Conservation (phyloP, 2,797 vertebrate species). For the Schizopygopsis malacanthus region DNA sequence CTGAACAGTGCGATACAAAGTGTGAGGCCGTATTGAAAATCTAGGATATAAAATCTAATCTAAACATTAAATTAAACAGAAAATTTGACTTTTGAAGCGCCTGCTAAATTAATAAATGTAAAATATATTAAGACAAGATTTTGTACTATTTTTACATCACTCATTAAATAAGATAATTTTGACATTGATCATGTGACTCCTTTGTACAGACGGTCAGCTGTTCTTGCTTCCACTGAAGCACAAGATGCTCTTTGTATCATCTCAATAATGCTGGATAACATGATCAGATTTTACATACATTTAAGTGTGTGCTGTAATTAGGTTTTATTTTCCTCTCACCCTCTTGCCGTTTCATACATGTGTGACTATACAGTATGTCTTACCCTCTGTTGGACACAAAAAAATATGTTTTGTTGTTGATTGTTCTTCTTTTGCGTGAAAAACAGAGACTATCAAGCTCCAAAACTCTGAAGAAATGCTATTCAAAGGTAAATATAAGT, state of each 20-base stretch:
- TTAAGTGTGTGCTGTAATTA: not conserved
- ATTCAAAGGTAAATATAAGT: not conserved
- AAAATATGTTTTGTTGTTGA: not conserved
- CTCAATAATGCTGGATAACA: not conserved
- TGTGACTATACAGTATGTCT: not conserved
- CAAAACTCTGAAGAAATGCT: not conserved
- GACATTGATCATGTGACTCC: not conserved
- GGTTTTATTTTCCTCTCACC: not conserved
- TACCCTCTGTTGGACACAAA: not conserved
- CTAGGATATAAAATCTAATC: not conserved
- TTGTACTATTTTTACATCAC: not conserved
- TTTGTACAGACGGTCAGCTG: not conserved
- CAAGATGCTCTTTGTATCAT: not conserved
- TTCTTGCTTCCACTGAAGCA: conserved; percentile 3
- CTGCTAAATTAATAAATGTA: not conserved
- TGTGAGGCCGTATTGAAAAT: not conserved
- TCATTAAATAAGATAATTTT: conserved; percentile 11
- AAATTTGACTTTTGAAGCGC: not conserved
- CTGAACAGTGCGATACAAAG: not conserved
- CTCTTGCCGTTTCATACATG: not conserved
- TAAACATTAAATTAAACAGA: not conserved
- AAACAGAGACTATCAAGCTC: not conserved
- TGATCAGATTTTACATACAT: not conserved
- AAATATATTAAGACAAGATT: not conserved
- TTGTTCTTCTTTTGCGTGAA: not conserved